These are phyloP conservation scores for Diarsia brunnea DNA, from an alignment of 2,888 invertebrate species.

Conservation along the genomic window DNA sequence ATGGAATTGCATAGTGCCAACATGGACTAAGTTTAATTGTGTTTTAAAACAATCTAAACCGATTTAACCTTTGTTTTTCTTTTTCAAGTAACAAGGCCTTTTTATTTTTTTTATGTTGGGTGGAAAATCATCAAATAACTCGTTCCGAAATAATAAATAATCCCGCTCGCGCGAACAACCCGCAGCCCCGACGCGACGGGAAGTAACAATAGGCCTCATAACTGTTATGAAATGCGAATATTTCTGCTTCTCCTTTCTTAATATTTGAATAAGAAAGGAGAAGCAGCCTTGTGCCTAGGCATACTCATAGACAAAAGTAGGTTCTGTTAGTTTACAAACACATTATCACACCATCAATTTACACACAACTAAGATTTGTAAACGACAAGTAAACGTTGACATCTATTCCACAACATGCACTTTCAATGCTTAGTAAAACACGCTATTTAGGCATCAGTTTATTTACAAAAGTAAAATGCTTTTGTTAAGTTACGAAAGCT, in stretches of 20 bases:
- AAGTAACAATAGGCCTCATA: no score
- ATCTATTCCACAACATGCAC: conserved; percentile 14
- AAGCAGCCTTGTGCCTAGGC: neutral
- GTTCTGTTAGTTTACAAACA: neutral
- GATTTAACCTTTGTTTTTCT: neutral
- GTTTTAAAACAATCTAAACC: neutral
- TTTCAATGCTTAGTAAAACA: neutral
- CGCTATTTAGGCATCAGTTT: neutral
- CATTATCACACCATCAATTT: neutral
- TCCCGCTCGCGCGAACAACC: no score
- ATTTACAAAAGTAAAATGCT: conserved; percentile 6
- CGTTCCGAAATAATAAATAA: no score
- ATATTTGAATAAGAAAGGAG: neutral
- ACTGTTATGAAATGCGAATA: neutral
- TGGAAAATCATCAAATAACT: no score
- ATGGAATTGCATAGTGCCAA: neutral
- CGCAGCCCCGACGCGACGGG: no score
- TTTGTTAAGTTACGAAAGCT: neutral
- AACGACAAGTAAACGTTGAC: neutral
- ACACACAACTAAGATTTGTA: neutral
- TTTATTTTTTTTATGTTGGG: no score
- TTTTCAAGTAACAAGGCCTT: neutral
- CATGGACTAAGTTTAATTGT: neutral
- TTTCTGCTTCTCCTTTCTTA: neutral
- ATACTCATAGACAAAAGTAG: neutral